phyloP scores from a whole-genome alignment of 2,888 invertebrate genomes.

The Ganaspis brasiliensis region DNA sequence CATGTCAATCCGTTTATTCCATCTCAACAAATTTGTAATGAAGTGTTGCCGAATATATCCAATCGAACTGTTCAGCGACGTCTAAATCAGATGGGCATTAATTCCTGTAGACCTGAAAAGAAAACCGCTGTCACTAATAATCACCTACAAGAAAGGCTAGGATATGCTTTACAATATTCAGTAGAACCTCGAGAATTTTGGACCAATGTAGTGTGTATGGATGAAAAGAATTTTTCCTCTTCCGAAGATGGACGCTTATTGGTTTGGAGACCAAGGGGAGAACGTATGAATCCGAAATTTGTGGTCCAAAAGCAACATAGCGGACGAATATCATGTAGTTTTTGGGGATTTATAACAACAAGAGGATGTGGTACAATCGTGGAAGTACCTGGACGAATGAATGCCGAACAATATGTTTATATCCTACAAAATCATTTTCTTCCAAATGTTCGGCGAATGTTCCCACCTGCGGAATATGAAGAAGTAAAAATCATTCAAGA shows the following conservation, averaged over 20 bases:
- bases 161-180: not conserved
- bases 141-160: not conserved
- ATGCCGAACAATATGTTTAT: slow-evolving; percentile 50
- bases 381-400: slow-evolving; percentile 45
- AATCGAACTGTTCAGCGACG: not conserved
- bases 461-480: slow-evolving; percentile 44
- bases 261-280: slow-evolving; percentile 24
- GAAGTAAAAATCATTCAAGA: slow-evolving; percentile 49
- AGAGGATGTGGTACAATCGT: slow-evolving; percentile 27
- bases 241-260: slow-evolving; percentile 30
- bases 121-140: not conserved
- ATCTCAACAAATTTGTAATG: not conserved
- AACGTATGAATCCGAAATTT: not conserved
- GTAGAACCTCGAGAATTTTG: not conserved
- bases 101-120: not conserved
- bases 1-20: not conserved
- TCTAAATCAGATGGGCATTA: not conserved
- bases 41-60: not conserved
- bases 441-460: slow-evolving; percentile 47
- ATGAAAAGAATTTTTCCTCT: slow-evolving; percentile 40
- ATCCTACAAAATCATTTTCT: slow-evolving; percentile 54
- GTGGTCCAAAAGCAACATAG: not conserved
- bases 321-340: slow-evolving; percentile 20
- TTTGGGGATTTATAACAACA: slow-evolving; percentile 46
- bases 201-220: not conserved